These are phyloP conservation scores for Callospermophilus lateralis DNA, from an alignment of 2,113 vertebrate species.

Conservation along the genomic window DNA sequence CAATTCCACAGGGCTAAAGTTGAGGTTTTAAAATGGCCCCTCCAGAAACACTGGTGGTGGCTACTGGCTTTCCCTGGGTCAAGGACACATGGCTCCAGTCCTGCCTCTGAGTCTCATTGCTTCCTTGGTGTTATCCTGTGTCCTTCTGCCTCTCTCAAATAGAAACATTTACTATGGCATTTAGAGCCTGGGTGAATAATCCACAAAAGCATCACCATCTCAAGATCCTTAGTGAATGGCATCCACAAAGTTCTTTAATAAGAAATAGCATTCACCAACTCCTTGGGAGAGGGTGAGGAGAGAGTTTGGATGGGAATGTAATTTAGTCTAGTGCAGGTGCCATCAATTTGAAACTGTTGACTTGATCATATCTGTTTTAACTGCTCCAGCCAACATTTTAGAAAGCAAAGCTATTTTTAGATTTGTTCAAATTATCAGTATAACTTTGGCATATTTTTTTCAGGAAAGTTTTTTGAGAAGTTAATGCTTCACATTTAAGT, in stretches of 20 bases:
- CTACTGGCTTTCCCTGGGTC: no score
- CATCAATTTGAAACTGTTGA: background rate
- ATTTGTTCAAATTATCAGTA: background rate
- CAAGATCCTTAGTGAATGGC: background rate
- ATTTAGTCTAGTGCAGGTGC: background rate
- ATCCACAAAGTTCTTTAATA: background rate
- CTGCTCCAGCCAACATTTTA: background rate
- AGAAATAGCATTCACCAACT: background rate
- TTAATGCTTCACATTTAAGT: conserved; percentile 47
- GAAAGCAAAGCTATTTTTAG: background rate
- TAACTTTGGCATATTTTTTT: conserved; percentile 26
- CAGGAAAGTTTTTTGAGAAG: background rate
- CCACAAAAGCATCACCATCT: background rate
- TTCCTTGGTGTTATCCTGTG: background rate
- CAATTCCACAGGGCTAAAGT: background rate
- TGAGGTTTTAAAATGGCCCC: background rate
- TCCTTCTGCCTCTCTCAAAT: background rate
- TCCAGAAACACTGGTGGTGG: background rate
- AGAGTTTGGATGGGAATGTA: rapidly evolving
- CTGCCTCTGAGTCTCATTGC: background rate
- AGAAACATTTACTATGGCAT: background rate
- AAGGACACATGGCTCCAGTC: background rate
- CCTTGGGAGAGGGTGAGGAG: no score
- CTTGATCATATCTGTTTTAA: conserved; percentile 6
- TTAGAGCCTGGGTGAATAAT: background rate